Conservation (phyloP, 2,888 invertebrate species). For the Gnatocerus cornutus region DNA sequence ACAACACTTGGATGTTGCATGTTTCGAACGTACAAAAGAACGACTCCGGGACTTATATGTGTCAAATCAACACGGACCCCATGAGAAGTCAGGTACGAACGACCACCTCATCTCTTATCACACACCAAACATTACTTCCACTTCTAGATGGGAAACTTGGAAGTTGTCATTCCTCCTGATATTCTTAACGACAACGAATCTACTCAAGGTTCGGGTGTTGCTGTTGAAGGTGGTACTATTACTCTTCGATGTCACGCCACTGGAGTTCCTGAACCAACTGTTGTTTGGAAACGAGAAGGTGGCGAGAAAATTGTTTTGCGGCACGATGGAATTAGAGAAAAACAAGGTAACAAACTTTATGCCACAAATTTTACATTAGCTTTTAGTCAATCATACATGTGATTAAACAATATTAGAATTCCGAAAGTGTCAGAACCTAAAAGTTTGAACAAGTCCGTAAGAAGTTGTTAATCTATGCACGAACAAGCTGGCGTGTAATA, state of each 20-base stretch:
- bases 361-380: too few relatives aligned
- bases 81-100: slow-evolving; percentile 88
- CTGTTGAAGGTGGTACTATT: slow-evolving; percentile 86
- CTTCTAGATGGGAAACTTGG: slow-evolving; percentile 86
- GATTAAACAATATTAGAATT: too few relatives aligned
- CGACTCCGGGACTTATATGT: slow-evolving; percentile 96
- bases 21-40: slow-evolving; percentile 92
- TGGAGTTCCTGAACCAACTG: slow-evolving; percentile 86
- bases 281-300: slow-evolving; percentile 87
- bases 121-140: background rate
- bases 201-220: slow-evolving; percentile 81
- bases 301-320: slow-evolving; percentile 84
- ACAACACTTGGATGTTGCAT: slow-evolving; percentile 94
- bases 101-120: background rate
- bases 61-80: slow-evolving; percentile 93
- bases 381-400: too few relatives aligned
- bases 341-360: slow-evolving; percentile 75
- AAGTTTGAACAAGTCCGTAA: too few relatives aligned
- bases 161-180: slow-evolving; percentile 91
- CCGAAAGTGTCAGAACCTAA: too few relatives aligned
- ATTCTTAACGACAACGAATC: slow-evolving; percentile 84
- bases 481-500: too few relatives aligned
- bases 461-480: too few relatives aligned
- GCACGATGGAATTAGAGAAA: slow-evolving; percentile 81
- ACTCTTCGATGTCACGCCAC: slow-evolving; percentile 85